Conservation (phyloP, 2,888 invertebrate species). For the Coremacera marginata region DNA sequence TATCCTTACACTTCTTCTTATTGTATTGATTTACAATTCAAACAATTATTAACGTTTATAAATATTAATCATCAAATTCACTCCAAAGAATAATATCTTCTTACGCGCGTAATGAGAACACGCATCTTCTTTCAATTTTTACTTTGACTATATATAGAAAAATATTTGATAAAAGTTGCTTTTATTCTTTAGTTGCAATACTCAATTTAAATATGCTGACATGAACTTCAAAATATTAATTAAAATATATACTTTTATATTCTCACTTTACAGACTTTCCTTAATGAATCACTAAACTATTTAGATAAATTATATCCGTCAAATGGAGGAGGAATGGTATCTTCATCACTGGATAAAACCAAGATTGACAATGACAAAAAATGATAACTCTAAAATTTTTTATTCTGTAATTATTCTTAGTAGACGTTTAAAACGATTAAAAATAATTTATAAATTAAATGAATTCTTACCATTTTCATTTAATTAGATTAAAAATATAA, state of each 20-base stretch:
- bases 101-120: too few relatives aligned
- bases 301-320: slow-evolving; percentile 95
- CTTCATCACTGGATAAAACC: slow-evolving; percentile 83
- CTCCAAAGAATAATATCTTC: too few relatives aligned
- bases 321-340: slow-evolving; percentile 83
- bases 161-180: too few relatives aligned
- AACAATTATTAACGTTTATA: too few relatives aligned
- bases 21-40: too few relatives aligned
- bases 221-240: not conserved
- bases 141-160: too few relatives aligned
- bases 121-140: too few relatives aligned
- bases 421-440: slow-evolving; percentile 2
- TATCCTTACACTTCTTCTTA: too few relatives aligned
- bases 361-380: slow-evolving; percentile 90
- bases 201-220: too few relatives aligned
- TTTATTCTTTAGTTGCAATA: too few relatives aligned
- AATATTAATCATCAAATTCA: too few relatives aligned
- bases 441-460: slow-evolving; percentile 5
- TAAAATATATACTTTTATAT: not conserved
- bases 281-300: slow-evolving; percentile 96
- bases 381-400: slow-evolving; percentile 69
- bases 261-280: slow-evolving; percentile 77
- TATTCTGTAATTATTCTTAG: slow-evolving; percentile 7
- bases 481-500: not conserved
- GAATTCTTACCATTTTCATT: slow-evolving; percentile 1